phyloP scores from a whole-genome alignment of 2,888 invertebrate species.

The Tineola bisselliella region DNA sequence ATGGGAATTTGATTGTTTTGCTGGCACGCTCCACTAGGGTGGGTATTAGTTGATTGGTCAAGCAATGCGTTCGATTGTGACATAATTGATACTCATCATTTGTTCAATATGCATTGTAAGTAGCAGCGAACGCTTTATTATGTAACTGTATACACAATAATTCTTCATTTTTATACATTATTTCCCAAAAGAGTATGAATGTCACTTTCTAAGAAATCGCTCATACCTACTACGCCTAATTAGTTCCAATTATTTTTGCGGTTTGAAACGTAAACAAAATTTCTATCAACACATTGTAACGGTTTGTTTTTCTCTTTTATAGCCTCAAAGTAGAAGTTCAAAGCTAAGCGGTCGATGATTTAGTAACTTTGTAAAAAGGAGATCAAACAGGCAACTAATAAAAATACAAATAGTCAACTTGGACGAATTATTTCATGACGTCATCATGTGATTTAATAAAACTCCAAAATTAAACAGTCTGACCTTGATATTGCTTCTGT shows the following conservation, averaged over 20 bases:
- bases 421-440: not conserved
- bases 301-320: not conserved
- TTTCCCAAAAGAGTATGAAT: not conserved
- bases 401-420: too few species aligned
- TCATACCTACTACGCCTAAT: not conserved
- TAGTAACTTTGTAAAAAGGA: not conserved
- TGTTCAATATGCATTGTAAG: too few species aligned
- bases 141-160: not conserved
- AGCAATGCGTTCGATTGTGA: slow-evolving; percentile 8
- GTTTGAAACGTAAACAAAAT: not conserved
- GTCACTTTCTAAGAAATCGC: not conserved
- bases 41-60: slow-evolving; percentile 10
- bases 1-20: slow-evolving; percentile 10
- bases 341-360: not conserved
- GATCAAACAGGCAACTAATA: too few species aligned
- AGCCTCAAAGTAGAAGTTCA: not conserved
- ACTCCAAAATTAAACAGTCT: slow-evolving; percentile 27
- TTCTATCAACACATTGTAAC: not conserved
- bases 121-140: too few species aligned
- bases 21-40: slow-evolving; percentile 8
- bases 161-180: not conserved
- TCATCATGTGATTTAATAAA: slow-evolving; percentile 11
- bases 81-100: slow-evolving; percentile 10
- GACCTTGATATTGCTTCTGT: slow-evolving; percentile 54
- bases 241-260: not conserved